Evolutionary conservation across 2,888 invertebrate genomes (phyloP).

Genomic region (Volucella inanis): DNA sequence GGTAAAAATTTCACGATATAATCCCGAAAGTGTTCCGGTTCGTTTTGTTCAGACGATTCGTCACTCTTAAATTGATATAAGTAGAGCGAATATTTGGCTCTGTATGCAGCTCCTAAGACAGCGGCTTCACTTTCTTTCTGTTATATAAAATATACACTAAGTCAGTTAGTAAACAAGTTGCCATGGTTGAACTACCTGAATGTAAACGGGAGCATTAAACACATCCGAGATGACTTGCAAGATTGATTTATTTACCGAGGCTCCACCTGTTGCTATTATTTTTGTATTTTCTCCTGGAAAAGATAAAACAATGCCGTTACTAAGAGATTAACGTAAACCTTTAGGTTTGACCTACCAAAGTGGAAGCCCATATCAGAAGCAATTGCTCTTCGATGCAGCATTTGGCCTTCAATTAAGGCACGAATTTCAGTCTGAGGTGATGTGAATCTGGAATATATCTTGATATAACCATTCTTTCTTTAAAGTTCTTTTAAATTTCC

Average conservation of each 20-base stretch:
- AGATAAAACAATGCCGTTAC: constrained; percentile 2
- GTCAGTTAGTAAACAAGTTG: not conserved
- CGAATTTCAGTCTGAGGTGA: constrained; percentile 91
- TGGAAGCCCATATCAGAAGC: constrained; percentile 92
- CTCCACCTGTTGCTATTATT: constrained; percentile 96
- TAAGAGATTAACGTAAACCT: constrained; percentile 1
- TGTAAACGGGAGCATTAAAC: constrained; percentile 95
- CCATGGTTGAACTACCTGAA: constrained; percentile 85
- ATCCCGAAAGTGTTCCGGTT: constrained; percentile 78
- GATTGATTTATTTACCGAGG: constrained; percentile 92
- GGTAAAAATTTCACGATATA: constrained; percentile 80
- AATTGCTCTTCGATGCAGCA: constrained; percentile 91
- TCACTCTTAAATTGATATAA: constrained; percentile 63
- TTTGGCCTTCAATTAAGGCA: constrained; percentile 96
- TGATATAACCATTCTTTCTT: not conserved
- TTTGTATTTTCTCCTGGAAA: constrained; percentile 84
- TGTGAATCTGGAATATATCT: constrained; percentile 77
- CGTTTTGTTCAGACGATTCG: constrained; percentile 44
- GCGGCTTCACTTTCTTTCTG: constrained; percentile 93
- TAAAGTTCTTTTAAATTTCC: constrained; percentile 10
- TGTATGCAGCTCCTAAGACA: constrained; percentile 91
- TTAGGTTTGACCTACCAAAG: constrained; percentile 84
- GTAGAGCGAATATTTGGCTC: constrained; percentile 86
- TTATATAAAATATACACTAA: constrained; percentile 41
- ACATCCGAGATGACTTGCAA: constrained; percentile 96